Conservation (phyloP, 2,888 invertebrate genomes). For the Macropis europaea region DNA sequence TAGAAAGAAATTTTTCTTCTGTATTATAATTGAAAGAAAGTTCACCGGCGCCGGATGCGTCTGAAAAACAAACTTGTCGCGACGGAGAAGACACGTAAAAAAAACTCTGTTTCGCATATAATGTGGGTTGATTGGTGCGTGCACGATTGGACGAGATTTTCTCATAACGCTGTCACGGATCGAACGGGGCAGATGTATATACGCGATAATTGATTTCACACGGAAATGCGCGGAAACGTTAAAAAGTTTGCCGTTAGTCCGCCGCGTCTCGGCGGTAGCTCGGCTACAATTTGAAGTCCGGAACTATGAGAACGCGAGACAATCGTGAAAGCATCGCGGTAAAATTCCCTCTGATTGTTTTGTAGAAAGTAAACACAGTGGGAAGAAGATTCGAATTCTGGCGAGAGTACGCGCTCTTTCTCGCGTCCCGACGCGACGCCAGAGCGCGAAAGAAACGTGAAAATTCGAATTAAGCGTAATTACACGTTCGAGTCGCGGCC, state of each 20-base stretch:
- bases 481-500: not conserved
- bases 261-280: conserved; percentile 50
- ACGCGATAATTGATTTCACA: conserved; percentile 40
- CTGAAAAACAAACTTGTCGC: too few relatives aligned
- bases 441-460: not conserved
- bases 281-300: conserved; percentile 52
- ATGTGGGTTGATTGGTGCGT: not conserved
- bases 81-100: not conserved
- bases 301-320: conserved; percentile 64
- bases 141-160: not conserved
- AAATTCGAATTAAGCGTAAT: conserved; percentile 20
- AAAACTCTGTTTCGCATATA: not conserved
- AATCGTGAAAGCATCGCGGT: conserved; percentile 73
- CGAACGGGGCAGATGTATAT: not conserved
- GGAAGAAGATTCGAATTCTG: conserved; percentile 44
- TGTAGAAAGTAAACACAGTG: conserved; percentile 71
- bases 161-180: conserved; percentile 5
- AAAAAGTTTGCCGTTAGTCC: conserved; percentile 51
- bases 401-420: conserved; percentile 30
- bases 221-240: conserved; percentile 46
- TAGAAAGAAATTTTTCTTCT: too few relatives aligned
- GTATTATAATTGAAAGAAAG: too few relatives aligned
- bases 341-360: conserved; percentile 62
- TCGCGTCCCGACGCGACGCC: not conserved
- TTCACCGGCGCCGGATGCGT: too few relatives aligned